Base-by-base conservation (phyloP, 2,113 vertebrate species). In the Aramus guarauna region DNA sequence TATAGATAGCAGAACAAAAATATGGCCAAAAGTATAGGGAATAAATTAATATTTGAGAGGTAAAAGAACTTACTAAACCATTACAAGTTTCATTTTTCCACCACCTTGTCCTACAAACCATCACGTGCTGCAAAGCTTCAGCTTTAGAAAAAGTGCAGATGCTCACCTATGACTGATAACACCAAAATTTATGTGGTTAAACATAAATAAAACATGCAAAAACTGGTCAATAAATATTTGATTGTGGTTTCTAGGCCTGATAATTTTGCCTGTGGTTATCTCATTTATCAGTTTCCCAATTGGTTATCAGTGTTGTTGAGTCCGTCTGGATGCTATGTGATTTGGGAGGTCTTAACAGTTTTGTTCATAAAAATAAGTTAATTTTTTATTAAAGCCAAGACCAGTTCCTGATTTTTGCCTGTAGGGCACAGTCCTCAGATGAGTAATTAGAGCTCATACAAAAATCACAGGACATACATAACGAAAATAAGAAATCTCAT, bases 221-320 rank as follows among this genome's bases (percentile, higher is more conserved):
- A 89, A 78, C 7, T 19, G 55, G 84, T 85, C 86, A 91, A 95
- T 95, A 94, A 97, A 96, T 96, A 95, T 97, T 97, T 95, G 91
- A 95, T 85, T 90, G 71, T 82, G 81, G 91, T 92, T 95, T 89
- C 71, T 24, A 64, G 75, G 92, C 62, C 81, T 72, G 86, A 85
- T 91, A 81, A 92, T 87, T 96, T 91, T 96, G 94, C 94, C 94
- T 43, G 66, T 87, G 76, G 94, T 94, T 87, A 89, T 92, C 74
- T 89, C 95, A 94, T 95, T 95, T 90, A 91, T 94, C 84, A 84
- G 39, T 63, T 92, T 95, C 73, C 88, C 88, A 56, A 48, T 1
- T 88, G 90, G 83, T 64, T 94, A 75, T 39, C 3, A 2, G 60
- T 21, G 30, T 27, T 0, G 0, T 15, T 20, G 73, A 78, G 74